These are phyloP conservation scores for Lophura nycthemera DNA, from an alignment of 2,113 vertebrate species.

Conservation along the genomic window DNA sequence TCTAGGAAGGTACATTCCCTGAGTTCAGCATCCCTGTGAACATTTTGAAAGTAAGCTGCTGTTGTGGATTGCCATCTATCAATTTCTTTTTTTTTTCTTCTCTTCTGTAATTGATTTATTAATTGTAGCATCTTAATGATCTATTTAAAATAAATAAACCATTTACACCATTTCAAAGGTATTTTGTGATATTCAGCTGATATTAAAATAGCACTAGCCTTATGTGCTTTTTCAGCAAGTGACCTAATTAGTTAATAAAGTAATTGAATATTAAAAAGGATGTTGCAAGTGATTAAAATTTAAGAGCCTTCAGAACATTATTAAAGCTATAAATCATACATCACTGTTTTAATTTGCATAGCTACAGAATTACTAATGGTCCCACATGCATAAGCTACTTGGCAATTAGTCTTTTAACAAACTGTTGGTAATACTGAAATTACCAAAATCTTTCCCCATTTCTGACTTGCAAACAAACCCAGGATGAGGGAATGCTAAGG, in stretches of 20 bases:
- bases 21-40: conserved; percentile 50
- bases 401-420: conserved; percentile 86
- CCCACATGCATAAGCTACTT: conserved; percentile 78
- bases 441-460: conserved; percentile 69
- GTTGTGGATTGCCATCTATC: conserved; percentile 70
- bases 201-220: conserved; percentile 85
- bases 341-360: conserved; percentile 90
- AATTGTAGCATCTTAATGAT: conserved; percentile 83
- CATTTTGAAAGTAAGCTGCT: conserved; percentile 33
- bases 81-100: conserved; percentile 35
- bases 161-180: conserved; percentile 85
- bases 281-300: conserved; percentile 91
- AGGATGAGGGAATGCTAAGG: background rate
- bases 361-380: conserved; percentile 85
- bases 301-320: conserved; percentile 89
- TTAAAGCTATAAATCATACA: conserved; percentile 90
- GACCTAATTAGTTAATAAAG: conserved; percentile 92
- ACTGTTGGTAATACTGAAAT: conserved; percentile 78
- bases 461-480: conserved; percentile 55
- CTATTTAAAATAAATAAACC: conserved; percentile 88
- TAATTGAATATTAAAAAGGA: conserved; percentile 92
- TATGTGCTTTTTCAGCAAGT: conserved; percentile 88
- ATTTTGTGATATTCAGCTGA: conserved; percentile 84
- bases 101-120: conserved; percentile 77
- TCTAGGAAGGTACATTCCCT: conserved; percentile 46